Base-by-base conservation (phyloP, 2,113 vertebrate species). In the Gorilla gorilla region DNA sequence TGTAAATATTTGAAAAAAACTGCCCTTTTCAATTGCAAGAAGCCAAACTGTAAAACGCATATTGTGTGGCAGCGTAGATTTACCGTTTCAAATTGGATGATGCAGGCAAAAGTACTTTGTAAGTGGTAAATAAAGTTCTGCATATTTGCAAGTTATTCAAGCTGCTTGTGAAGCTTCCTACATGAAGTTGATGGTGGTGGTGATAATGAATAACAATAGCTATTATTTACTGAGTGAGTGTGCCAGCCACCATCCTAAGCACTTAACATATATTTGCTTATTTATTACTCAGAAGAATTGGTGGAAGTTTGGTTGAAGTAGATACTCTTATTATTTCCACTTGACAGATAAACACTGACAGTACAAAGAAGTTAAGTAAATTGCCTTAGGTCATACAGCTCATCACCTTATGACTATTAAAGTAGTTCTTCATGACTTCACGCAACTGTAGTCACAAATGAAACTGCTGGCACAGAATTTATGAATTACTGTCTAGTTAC, bases 341-440 rank as follows among this genome's bases (percentile, higher is more conserved):
- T 76, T 85, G 78, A 73, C 23, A 72, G 23, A 80, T 97, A 96
- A 97, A 79, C 95, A 98, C 80, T 68, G 83, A 97, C 85, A 97
- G 72, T 91, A 97, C 97, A 82, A 72, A 93, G 48, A 55, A 22
- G 79, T 81, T 90, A 48, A 92, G 35, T 57, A 76, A 89, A 72
- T 55, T 92, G 17, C 23, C 78, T 32, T 18, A 88, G 25, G 43
- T 93, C 72, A 66, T 57, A 55, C 55, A 94, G 18, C 64, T 80
- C 76, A 75, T 83, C 25, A 57, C 10, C 38, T 8, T 38, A 57
- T 18, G 35, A 35, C 7, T 7, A 25, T 30, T 45, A 55, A 89
- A 70, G 5, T 22, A 50, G 43, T 68, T 89, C 72, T 78, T 91
- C 35, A 5, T 1, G 8, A 1, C 9, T 27, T 61, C 5, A 4